Evolutionary conservation across 2,797 vertebrate species (phyloP).

Genomic region (Clangula hyemalis): DNA sequence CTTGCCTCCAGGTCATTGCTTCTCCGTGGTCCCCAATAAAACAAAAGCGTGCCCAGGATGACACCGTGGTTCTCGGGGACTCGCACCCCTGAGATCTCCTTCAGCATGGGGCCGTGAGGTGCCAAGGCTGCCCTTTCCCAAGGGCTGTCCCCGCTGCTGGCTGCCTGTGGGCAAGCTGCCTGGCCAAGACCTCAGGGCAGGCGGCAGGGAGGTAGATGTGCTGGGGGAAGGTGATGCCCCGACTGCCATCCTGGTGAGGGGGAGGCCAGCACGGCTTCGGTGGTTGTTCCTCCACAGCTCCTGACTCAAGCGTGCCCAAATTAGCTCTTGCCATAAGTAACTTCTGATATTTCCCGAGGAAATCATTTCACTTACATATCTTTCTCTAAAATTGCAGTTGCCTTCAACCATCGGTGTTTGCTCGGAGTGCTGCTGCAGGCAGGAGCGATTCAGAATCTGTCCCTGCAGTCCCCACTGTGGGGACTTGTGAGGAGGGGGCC

Average conservation of each 20-base stretch:
- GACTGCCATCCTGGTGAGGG: background rate
- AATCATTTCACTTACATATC: slow-evolving; percentile 50
- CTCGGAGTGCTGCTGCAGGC: background rate
- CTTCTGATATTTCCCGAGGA: slow-evolving; percentile 65
- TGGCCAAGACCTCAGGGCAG: rapidly evolving
- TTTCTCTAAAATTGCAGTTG: slow-evolving; percentile 51
- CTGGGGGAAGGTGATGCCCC: background rate
- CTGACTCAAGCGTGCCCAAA: slow-evolving; percentile 52
- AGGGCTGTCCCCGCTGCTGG: background rate
- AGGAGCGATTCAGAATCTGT: background rate
- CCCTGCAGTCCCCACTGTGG: background rate
- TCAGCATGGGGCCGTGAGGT: too few species aligned
- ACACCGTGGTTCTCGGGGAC: background rate
- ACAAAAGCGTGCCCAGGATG: rapidly evolving
- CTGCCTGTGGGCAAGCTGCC: background rate
- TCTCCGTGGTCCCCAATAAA: background rate
- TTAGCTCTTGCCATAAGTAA: slow-evolving; percentile 61
- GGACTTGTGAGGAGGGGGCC: background rate
- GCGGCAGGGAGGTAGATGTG: too few species aligned
- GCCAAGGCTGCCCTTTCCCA: background rate
- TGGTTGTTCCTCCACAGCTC: background rate
- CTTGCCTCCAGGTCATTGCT: background rate
- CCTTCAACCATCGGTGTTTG: slow-evolving; percentile 41
- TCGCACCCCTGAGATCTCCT: background rate
- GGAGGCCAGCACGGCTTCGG: background rate